phyloP scores from a whole-genome alignment of 1,140 invertebrate species.

The Drosophila lacteicornis region DNA sequence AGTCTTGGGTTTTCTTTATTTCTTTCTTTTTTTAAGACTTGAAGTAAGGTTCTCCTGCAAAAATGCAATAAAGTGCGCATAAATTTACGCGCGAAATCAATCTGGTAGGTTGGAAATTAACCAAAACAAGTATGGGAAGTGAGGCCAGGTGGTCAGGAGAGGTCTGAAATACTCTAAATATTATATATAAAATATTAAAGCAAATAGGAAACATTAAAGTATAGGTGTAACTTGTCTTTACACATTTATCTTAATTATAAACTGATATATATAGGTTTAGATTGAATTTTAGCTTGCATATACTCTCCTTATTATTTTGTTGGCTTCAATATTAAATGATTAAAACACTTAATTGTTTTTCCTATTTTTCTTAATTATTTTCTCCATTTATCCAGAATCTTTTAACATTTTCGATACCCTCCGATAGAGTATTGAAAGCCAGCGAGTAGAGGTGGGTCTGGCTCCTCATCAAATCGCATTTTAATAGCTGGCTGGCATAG shows the following conservation, averaged over 20 bases:
- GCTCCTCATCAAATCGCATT: conserved; percentile 58
- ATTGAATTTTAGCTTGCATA: too few relatives aligned
- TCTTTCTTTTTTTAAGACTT: neutral
- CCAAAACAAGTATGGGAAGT: conserved; percentile 11
- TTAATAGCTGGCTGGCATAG: conserved; percentile 53
- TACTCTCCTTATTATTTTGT: too few relatives aligned
- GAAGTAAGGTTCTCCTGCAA: conserved; percentile 43
- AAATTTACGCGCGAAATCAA: conserved; percentile 80
- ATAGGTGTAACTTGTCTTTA: too few relatives aligned
- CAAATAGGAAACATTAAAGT: too few relatives aligned
- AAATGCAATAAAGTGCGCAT: conserved; percentile 78
- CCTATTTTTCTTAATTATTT: too few relatives aligned
- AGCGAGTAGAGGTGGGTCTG: conserved; percentile 4
- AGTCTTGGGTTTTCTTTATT: conserved; percentile 3
- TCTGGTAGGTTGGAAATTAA: conserved; percentile 69
- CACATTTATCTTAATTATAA: too few relatives aligned
- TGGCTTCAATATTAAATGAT: too few relatives aligned
- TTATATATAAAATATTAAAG: too few relatives aligned
- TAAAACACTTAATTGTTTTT: too few relatives aligned
- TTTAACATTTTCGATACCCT: too few relatives aligned
- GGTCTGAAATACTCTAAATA: neutral
- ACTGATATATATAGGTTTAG: too few relatives aligned
- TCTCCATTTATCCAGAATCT: too few relatives aligned
- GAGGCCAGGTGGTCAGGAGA: neutral
- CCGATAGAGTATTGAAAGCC: neutral